Conservation (phyloP, 2,888 invertebrate species). For the Omphaloscelis lunosa region DNA sequence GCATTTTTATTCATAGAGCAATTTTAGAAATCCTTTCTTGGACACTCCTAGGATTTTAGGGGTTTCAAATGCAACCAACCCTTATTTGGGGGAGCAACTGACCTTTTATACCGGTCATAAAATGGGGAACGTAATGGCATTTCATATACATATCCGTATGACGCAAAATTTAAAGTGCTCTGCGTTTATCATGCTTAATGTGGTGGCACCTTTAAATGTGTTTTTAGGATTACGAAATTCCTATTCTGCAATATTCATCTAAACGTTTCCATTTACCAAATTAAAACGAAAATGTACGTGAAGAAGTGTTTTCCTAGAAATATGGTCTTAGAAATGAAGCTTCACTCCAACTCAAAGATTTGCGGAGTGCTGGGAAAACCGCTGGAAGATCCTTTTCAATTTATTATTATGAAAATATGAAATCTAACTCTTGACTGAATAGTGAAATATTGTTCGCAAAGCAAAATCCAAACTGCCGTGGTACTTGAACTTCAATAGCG, state of each 20-base stretch:
- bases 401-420: slow-evolving; percentile 23
- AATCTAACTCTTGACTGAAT: slow-evolving; percentile 35
- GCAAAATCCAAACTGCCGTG: slow-evolving; percentile 3
- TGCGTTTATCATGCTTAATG: slow-evolving; percentile 54
- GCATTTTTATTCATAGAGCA: slow-evolving; percentile 89
- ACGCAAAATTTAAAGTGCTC: slow-evolving; percentile 52
- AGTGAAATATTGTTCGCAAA: slow-evolving; percentile 35
- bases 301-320: slow-evolving; percentile 3
- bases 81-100: slow-evolving; percentile 64
- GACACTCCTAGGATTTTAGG: slow-evolving; percentile 70
- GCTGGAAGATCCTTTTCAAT: slow-evolving; percentile 28
- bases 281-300: not conserved
- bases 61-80: slow-evolving; percentile 62
- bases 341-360: slow-evolving; percentile 7
- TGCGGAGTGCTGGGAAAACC: slow-evolving; percentile 5
- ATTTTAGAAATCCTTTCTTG: slow-evolving; percentile 84
- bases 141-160: slow-evolving; percentile 54
- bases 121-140: slow-evolving; percentile 55
- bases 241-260: not conserved
- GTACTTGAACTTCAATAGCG: slow-evolving; percentile 26
- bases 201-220: slow-evolving; percentile 41
- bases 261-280: slow-evolving; percentile 4
- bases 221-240: slow-evolving; percentile 27
- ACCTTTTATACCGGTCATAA: slow-evolving; percentile 65
- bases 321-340: slow-evolving; percentile 5